phyloP scores from a whole-genome alignment of 2,797 vertebrate species.

The Diglossa cyanea region DNA sequence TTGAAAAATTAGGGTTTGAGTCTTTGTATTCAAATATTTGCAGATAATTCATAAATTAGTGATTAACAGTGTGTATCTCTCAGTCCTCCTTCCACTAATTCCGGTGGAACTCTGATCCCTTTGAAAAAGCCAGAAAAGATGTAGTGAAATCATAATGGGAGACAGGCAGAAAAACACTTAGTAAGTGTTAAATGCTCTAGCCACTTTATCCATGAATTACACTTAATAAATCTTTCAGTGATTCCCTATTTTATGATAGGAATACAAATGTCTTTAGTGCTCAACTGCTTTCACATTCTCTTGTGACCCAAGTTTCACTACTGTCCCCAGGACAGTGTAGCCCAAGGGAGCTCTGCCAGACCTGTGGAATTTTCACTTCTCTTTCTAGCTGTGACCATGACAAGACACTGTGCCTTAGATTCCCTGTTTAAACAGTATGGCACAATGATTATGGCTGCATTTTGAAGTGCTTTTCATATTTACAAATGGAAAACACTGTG shows the following conservation, averaged over 20 bases:
- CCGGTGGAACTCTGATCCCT: not conserved
- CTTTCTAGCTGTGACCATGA: not conserved
- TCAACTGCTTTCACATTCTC: not conserved
- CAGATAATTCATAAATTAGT: constrained; percentile 26
- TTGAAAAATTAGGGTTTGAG: constrained; percentile 43
- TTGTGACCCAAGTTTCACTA: not conserved
- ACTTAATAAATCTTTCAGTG: not conserved
- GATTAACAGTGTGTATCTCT: not conserved
- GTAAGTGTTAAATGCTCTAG: not conserved
- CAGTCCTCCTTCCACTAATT: not conserved
- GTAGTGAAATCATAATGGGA: not conserved
- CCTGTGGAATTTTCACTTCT: not conserved
- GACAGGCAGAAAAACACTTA: not conserved
- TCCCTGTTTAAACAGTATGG: not conserved
- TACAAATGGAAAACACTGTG: not conserved
- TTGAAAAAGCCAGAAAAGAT: not conserved
- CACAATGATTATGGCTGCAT: not conserved
- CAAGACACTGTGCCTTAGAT: not conserved
- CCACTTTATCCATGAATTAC: not conserved
- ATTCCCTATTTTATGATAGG: not conserved
- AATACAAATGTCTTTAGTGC: not conserved
- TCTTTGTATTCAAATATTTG: constrained; percentile 35
- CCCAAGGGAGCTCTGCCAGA: not conserved
- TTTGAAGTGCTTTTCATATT: not conserved
- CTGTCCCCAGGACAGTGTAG: not conserved